phyloP scores from a whole-genome alignment of 1,140 invertebrate species.

The Solenopsis invicta region DNA sequence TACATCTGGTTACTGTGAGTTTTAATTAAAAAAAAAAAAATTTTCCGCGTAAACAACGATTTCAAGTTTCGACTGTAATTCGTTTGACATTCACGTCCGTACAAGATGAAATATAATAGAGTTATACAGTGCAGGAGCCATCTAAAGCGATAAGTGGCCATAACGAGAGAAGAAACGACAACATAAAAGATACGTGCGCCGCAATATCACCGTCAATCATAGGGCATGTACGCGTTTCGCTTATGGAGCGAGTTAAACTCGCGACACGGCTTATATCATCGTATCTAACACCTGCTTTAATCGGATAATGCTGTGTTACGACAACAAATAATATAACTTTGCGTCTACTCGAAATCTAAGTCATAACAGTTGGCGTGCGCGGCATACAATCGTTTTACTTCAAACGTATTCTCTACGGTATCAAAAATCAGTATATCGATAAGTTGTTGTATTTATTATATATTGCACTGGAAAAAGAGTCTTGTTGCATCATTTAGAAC shows the following conservation, averaged over 20 bases:
- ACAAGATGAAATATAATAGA: conserved; percentile 45
- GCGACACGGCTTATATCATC: conserved; percentile 12
- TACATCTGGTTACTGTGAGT: neutral
- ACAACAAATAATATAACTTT: conserved; percentile 13
- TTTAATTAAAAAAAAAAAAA: neutral
- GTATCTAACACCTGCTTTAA: conserved; percentile 16
- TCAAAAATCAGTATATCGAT: conserved; percentile 1
- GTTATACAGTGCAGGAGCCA: neutral
- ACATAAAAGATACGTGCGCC: conserved; percentile 32
- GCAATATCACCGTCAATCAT: conserved; percentile 44
- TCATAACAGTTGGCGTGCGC: neutral
- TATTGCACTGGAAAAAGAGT: too few relatives aligned
- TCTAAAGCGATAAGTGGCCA: conserved; percentile 46
- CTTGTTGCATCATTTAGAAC: too few relatives aligned
- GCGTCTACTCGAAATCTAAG: conserved; percentile 16
- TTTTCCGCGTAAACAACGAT: neutral
- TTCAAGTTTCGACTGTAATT: neutral
- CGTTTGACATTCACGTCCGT: conserved; percentile 5
- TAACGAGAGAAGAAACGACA: conserved; percentile 45
- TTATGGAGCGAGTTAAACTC: conserved; percentile 22
- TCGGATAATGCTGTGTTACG: neutral
- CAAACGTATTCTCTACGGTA: neutral
- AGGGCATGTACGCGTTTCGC: conserved; percentile 10
- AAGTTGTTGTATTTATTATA: neutral
- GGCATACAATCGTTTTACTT: neutral